Conservation (phyloP, 1,140 invertebrate species). For the Drosophila truncata region DNA sequence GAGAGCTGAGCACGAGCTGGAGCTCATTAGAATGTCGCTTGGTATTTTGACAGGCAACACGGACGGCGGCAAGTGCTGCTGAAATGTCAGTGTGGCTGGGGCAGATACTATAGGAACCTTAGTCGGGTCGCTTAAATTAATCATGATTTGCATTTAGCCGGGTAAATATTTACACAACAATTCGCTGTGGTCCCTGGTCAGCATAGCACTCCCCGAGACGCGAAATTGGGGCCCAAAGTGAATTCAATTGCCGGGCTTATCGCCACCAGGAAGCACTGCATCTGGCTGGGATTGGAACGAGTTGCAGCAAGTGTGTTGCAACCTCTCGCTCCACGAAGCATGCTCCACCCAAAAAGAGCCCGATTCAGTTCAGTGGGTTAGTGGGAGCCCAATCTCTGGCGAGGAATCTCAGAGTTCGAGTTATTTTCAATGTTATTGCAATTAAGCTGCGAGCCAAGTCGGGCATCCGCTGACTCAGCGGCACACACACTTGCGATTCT, state of each 20-base stretch:
- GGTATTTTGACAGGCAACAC: conserved; percentile 58
- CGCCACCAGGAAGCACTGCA: conserved; percentile 70
- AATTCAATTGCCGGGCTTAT: conserved; percentile 65
- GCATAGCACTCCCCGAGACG: conserved; percentile 48
- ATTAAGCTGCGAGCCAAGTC: conserved; percentile 36
- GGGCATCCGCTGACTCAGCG: conserved; percentile 60
- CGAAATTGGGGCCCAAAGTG: conserved; percentile 28
- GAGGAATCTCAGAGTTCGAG: conserved; percentile 10
- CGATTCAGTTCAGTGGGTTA: conserved; percentile 75
- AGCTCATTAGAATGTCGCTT: conserved; percentile 76
- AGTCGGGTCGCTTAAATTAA: conserved; percentile 36
- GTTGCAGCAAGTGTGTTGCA: conserved; percentile 51
- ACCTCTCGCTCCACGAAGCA: conserved; percentile 9
- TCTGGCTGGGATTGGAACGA: conserved; percentile 44
- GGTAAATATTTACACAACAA: conserved; percentile 67
- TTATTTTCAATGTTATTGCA: conserved; percentile 62
- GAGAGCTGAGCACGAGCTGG: conserved; percentile 43
- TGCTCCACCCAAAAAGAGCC: conserved; percentile 17
- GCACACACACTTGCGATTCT: conserved; percentile 17
- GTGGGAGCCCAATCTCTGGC: conserved; percentile 33
- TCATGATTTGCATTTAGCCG: conserved; percentile 58
- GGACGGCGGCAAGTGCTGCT: conserved; percentile 59
- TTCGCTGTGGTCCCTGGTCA: conserved; percentile 47
- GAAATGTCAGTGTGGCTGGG: conserved; percentile 38
- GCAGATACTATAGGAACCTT: background rate